Percentiles rank a stretch among this genome's conserved stretches.
These are phyloP conservation scores for Corvus moneduloides DNA, from an alignment of 2,113 vertebrate species.

Conservation along the genomic window DNA sequence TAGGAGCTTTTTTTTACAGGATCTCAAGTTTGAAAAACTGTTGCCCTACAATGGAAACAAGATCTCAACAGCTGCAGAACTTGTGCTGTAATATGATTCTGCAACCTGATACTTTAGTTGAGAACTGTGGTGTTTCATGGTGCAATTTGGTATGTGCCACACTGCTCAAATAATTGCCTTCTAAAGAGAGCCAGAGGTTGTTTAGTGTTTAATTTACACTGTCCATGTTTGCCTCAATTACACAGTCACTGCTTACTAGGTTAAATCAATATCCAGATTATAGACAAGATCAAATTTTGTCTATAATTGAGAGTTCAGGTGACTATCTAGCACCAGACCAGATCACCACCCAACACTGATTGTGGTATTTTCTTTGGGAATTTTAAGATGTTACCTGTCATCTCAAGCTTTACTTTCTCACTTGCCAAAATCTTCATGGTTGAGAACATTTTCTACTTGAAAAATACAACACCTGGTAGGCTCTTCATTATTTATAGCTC, in stretches of 20 bases:
- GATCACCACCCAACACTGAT: background rate
- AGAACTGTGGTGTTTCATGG: background rate
- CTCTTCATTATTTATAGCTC: background rate
- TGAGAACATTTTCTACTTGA: background rate
- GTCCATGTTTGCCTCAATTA: background rate
- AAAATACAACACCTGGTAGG: background rate
- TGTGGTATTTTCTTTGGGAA: background rate
- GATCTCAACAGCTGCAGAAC: background rate
- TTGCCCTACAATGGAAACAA: background rate
- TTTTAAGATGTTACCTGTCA: background rate
- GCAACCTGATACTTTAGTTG: background rate
- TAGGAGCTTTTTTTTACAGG: background rate
- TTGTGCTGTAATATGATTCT: slow-evolving; percentile 3
- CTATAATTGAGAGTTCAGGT: background rate
- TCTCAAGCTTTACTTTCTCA: background rate
- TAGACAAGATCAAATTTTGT: background rate
- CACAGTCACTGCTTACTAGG: background rate
- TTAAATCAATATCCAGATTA: background rate
- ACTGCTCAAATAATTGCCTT: background rate
- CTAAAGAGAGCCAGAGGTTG: background rate
- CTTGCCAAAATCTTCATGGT: background rate
- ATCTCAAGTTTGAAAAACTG: background rate
- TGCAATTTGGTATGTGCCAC: background rate
- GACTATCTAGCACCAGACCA: background rate
- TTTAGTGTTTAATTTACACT: background rate